These are phyloP conservation scores for Microcebus ravelobensis DNA, from an alignment of 2,113 vertebrate genomes.

Conservation along the genomic window DNA sequence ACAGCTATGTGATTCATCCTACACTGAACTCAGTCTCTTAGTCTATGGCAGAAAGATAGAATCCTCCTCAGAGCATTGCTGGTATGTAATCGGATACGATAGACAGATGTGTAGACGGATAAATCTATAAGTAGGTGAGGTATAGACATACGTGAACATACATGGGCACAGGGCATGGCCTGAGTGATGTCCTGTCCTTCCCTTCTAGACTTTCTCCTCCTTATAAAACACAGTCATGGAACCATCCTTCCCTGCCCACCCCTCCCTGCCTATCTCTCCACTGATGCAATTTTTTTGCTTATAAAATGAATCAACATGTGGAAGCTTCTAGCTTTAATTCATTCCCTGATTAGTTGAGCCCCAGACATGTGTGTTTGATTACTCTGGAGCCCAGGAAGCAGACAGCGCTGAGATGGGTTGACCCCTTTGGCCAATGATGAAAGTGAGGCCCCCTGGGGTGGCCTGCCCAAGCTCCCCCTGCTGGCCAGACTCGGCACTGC, in stretches of 20 bases:
- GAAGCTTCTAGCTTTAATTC: background rate
- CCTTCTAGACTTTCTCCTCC: background rate
- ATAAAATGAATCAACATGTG: background rate
- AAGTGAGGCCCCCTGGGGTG: fast-evolving
- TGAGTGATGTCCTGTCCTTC: background rate
- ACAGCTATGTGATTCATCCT: background rate
- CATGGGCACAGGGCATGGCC: background rate
- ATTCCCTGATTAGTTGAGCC: background rate
- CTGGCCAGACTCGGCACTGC: background rate
- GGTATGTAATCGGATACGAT: background rate
- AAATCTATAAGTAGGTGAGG: background rate
- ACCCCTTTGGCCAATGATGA: fast-evolving
- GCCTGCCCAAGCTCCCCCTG: background rate
- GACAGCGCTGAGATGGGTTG: fast-evolving
- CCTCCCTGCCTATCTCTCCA: too few relatives aligned
- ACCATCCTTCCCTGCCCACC: too few relatives aligned
- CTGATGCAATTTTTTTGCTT: background rate
- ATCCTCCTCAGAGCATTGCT: background rate
- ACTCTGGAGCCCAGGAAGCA: background rate
- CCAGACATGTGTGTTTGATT: background rate
- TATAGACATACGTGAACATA: fast-evolving
- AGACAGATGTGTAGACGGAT: background rate
- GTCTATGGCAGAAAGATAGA: background rate
- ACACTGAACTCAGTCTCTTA: background rate
- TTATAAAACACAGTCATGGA: background rate